Percentiles rank a stretch among this genome's conserved stretches.
Evolutionary conservation across 2,888 invertebrate genomes (phyloP).

Genomic region (Andrena trimmerana): DNA sequence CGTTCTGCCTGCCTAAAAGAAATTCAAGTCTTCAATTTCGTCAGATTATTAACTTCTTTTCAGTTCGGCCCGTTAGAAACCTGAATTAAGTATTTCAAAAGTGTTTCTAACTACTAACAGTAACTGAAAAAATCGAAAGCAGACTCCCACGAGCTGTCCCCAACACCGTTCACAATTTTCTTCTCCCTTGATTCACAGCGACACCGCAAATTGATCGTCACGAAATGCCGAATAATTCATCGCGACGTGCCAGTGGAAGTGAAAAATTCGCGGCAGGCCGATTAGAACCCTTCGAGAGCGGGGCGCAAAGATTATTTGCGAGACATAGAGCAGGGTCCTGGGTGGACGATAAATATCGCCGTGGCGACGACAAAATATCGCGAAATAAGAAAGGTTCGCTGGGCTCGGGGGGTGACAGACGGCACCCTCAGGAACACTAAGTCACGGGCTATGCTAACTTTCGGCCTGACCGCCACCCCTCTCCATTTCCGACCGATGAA

Average conservation of each 20-base stretch:
- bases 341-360: conserved; percentile 81
- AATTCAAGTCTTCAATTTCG: no score
- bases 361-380: conserved; percentile 83
- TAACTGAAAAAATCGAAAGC: no score
- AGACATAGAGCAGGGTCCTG: conserved; percentile 64
- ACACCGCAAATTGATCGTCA: not conserved
- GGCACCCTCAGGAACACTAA: conserved; percentile 84
- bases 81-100: no score
- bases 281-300: conserved; percentile 19
- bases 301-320: conserved; percentile 37
- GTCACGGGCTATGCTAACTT: conserved; percentile 84
- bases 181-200: not conserved
- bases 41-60: no score
- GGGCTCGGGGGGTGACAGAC: conserved; percentile 77
- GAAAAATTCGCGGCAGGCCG: conserved; percentile 16
- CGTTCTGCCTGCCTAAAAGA: not conserved
- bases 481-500: conserved; percentile 78
- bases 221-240: not conserved
- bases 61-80: no score
- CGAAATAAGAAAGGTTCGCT: conserved; percentile 79
- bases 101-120: no score
- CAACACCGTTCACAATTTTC: not conserved
- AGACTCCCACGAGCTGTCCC: not conserved
- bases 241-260: not conserved
- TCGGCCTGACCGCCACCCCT: conserved; percentile 51